phyloP scores from a whole-genome alignment of 23 tunicate genomes.

The Diplosoma virens region DNA sequence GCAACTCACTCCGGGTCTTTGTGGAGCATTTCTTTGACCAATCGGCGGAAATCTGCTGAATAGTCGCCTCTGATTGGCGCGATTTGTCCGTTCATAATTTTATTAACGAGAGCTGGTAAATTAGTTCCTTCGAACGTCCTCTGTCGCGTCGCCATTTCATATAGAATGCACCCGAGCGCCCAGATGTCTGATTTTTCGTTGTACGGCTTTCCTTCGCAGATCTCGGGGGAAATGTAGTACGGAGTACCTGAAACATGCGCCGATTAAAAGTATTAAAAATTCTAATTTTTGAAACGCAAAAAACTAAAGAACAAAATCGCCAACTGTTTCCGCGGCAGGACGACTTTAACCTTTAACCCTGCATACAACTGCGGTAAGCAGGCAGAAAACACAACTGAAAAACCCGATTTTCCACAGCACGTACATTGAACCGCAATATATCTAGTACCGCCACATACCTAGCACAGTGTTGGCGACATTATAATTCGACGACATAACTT shows the following conservation, averaged over 20 bases:
- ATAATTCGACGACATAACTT: constrained; percentile 59
- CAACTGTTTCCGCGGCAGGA: too few relatives aligned
- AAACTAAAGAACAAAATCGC: too few relatives aligned
- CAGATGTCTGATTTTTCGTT: constrained; percentile 92
- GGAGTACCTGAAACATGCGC: constrained; percentile 74
- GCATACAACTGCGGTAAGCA: too few relatives aligned
- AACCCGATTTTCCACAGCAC: too few relatives aligned
- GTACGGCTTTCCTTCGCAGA: constrained; percentile 93
- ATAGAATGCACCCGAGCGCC: constrained; percentile 93
- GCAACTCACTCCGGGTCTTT: constrained; percentile 74
- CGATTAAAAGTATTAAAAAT: too few relatives aligned
- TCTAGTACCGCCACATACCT: too few relatives aligned
- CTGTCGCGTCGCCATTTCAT: constrained; percentile 88
- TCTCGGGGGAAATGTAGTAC: constrained; percentile 93
- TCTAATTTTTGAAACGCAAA: too few relatives aligned
- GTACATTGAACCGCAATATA: too few relatives aligned
- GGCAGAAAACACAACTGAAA: too few relatives aligned
- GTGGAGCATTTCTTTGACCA: constrained; percentile 80
- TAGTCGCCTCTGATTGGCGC: constrained; percentile 80
- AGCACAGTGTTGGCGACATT: constrained; percentile 79
- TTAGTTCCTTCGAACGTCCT: constrained; percentile 90
- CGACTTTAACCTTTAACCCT: too few relatives aligned
- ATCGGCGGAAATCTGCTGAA: constrained; percentile 58
- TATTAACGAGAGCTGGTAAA: constrained; percentile 86
- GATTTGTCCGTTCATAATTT: constrained; percentile 83